Evolutionary conservation across 2,113 vertebrate genomes (phyloP), one percentile per base, ranked within the genome.

Genomic region (Regulus satrapa): DNA sequence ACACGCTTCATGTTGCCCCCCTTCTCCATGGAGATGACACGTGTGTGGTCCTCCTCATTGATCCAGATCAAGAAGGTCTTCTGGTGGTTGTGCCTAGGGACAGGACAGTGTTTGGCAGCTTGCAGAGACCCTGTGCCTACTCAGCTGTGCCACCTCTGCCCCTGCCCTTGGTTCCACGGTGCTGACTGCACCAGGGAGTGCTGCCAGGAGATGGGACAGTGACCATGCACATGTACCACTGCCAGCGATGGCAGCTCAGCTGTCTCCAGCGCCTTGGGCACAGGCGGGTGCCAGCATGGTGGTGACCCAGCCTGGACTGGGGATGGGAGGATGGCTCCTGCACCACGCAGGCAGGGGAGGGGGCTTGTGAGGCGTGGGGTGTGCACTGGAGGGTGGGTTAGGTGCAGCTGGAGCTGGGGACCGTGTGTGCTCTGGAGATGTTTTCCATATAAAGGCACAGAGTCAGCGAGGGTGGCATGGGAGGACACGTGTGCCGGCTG

Each of bases 1-100:
- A 99, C 99, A 13, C 98, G 98, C 97, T 99, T 99, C 99, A 99
- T 99, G 98, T 99, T 99, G 72, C 99, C 99, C 4, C 98, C 98
- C 77, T 98, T 99, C 96, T 99, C 98, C 98, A 99, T 99, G 90
- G 98, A 99, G 95, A 99, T 99, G 95, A 99, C 18, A 5, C 98
- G 97, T 0, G 98, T 98, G 82, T 99, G 98, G 81, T 99, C 98
- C 74, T 99, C 98, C 89, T 99, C 98, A 1, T 99, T 99, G 88
- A 99, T 95, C 98, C 98, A 99, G 94, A 99, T 97, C 86, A 99
- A 91, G 95, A 99, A 99, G 55, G 97, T 99, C 94, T 99, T 99
- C 82, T 98, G 98, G 4, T 98, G 98, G 92, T 99, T 99, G 95
- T 99, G 98, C 98, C 98, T 99, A 91, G 66, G 78, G 32, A 63